Evolutionary conservation across 2,888 invertebrate genomes (phyloP).

Genomic region (Leptogaster cylindrica): DNA sequence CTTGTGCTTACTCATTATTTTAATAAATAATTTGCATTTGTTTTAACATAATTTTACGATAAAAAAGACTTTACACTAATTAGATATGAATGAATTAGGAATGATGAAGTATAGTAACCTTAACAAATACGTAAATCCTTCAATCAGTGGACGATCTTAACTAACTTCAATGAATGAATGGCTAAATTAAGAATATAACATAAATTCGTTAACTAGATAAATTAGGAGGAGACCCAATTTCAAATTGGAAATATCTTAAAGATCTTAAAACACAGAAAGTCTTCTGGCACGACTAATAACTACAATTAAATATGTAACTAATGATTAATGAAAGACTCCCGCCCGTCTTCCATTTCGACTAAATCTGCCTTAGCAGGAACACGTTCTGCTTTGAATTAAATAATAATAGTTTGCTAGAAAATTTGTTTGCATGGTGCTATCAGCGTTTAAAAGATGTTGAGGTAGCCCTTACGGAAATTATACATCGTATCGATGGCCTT

Average conservation of each 20-base stretch:
- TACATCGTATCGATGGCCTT: conserved; percentile 18
- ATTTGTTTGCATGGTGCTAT: conserved; percentile 13
- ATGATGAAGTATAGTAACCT: background rate
- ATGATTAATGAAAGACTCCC: conserved; percentile 15
- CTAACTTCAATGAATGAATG: conserved; percentile 14
- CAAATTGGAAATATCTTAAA: conserved; percentile 16
- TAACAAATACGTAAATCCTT: background rate
- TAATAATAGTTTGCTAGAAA: conserved; percentile 26
- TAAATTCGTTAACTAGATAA: conserved; percentile 32
- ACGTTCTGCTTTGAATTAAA: conserved; percentile 25
- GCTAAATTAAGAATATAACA: conserved; percentile 9
- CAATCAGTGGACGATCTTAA: conserved; percentile 1
- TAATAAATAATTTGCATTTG: conserved; percentile 36
- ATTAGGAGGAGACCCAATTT: background rate
- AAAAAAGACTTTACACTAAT: conserved; percentile 37
- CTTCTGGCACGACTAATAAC: conserved; percentile 42
- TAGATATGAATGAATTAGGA: conserved; percentile 28
- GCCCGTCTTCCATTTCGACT: background rate
- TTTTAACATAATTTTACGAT: conserved; percentile 40
- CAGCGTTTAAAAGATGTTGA: conserved; percentile 1
- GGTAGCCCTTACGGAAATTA: conserved; percentile 3
- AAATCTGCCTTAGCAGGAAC: conserved; percentile 8
- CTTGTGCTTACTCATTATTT: conserved; percentile 31
- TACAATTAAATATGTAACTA: conserved; percentile 12
- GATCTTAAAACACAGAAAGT: conserved; percentile 36